Conservation (phyloP, 2,888 invertebrate species). For the Watsonalla binaria region DNA sequence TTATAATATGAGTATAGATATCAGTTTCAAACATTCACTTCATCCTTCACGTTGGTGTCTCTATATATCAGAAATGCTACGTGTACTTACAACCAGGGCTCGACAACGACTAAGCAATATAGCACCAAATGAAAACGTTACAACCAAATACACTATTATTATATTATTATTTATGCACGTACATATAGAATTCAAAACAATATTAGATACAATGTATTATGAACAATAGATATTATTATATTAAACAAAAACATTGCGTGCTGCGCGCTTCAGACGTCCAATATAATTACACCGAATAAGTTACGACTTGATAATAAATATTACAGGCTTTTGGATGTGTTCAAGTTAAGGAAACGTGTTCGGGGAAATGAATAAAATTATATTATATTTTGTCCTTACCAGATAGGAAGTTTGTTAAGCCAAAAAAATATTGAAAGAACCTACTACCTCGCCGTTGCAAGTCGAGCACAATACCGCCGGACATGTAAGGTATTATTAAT, state of each 20-base stretch:
- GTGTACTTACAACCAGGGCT: neutral
- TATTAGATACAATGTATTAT: conserved; percentile 29
- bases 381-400: too few relatives aligned
- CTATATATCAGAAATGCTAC: too few relatives aligned
- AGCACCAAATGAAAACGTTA: conserved; percentile 20
- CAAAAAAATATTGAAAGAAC: too few relatives aligned
- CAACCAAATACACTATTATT: conserved; percentile 21
- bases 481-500: neutral
- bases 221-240: conserved; percentile 55
- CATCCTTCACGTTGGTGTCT: too few relatives aligned
- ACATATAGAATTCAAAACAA: conserved; percentile 33
- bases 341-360: too few relatives aligned
- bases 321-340: too few relatives aligned
- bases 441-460: neutral
- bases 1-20: too few relatives aligned
- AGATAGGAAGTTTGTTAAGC: too few relatives aligned
- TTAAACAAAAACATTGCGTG: conserved; percentile 23
- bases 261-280: neutral
- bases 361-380: too few relatives aligned
- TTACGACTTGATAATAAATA: too few relatives aligned
- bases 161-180: conserved; percentile 33
- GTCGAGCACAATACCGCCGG: neutral
- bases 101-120: conserved; percentile 8
- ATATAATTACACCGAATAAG: neutral
- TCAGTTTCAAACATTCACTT: too few relatives aligned